phyloP scores from a whole-genome alignment of 2,113 vertebrate genomes.

The Ancistrus triradiatus region DNA sequence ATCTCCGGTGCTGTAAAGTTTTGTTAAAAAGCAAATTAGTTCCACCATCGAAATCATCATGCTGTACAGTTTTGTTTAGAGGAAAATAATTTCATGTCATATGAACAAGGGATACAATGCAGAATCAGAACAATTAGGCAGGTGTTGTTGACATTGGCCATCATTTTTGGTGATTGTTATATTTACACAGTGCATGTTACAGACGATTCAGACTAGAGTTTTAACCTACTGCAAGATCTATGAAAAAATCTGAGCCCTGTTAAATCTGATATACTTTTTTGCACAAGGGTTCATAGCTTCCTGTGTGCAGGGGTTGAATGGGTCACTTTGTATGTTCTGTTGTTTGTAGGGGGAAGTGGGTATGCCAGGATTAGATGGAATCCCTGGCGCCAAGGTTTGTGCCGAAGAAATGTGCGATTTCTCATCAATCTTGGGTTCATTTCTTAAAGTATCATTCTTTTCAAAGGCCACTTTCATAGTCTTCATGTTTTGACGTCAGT shows the following conservation, averaged over 20 bases:
- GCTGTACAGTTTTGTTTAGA: slow-evolving; percentile 1
- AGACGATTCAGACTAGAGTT: neutral
- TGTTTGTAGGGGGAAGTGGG: slow-evolving; percentile 84
- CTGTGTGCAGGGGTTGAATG: neutral
- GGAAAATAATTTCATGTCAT: neutral
- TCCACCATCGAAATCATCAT: neutral
- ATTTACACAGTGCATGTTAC: neutral
- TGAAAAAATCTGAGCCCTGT: too few relatives aligned
- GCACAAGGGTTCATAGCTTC: neutral
- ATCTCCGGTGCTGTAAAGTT: slow-evolving; percentile 46
- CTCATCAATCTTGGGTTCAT: slow-evolving; percentile 34
- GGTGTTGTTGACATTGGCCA: neutral
- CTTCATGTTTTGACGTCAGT: neutral
- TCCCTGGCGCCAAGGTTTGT: slow-evolving; percentile 83
- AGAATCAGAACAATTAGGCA: neutral
- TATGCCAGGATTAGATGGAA: slow-evolving; percentile 81
- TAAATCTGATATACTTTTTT: too few relatives aligned
- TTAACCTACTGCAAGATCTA: too few relatives aligned
- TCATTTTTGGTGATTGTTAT: neutral
- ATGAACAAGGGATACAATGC: neutral
- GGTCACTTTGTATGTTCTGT: slow-evolving; percentile 53
- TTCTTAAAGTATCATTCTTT: neutral
- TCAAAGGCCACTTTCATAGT: neutral
- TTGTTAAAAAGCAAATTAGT: slow-evolving; percentile 44
- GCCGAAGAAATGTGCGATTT: slow-evolving; percentile 39